Conservation (phyloP, 2,888 invertebrate species). For the Ferdinandea cuprea region DNA sequence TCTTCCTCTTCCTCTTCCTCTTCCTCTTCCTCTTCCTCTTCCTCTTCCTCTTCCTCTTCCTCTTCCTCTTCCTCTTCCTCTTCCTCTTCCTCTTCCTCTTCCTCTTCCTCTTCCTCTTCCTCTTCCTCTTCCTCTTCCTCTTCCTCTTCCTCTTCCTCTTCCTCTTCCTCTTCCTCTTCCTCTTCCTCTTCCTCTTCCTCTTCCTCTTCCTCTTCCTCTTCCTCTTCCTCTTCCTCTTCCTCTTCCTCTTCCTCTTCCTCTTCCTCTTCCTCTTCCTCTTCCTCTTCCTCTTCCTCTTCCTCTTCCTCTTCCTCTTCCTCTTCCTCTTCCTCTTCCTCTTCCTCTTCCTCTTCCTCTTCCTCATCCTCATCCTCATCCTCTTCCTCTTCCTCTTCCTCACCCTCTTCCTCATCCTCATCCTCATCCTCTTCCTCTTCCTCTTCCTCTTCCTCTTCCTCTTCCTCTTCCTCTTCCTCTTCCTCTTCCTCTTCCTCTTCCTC, state of each 20-base stretch:
- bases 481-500: not conserved
- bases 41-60: slow-evolving; percentile 4
- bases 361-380: slow-evolving; percentile 14
- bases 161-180: slow-evolving; percentile 4
- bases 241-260: slow-evolving; percentile 12
- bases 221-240: slow-evolving; percentile 4
- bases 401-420: slow-evolving; percentile 14
- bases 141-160: slow-evolving; percentile 2
- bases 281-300: slow-evolving; percentile 14
- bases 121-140: slow-evolving; percentile 6
- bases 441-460: slow-evolving; percentile 14
- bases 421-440: slow-evolving; percentile 14
- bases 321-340: slow-evolving; percentile 14
- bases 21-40: slow-evolving; percentile 6
- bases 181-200: slow-evolving; percentile 6
- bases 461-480: not conserved
- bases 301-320: slow-evolving; percentile 14
- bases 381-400: slow-evolving; percentile 14
- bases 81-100: slow-evolving; percentile 2
- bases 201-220: slow-evolving; percentile 2
- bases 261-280: slow-evolving; percentile 14
- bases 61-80: slow-evolving; percentile 4
- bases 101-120: slow-evolving; percentile 4
- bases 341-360: slow-evolving; percentile 14
- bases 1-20: slow-evolving; percentile 6